A percentile compares a stretch with the other conserved stretches of the same genome.
Evolutionary conservation across 2,113 vertebrate species (phyloP).

Genomic region (Pseudolaguvia tuberculata): DNA sequence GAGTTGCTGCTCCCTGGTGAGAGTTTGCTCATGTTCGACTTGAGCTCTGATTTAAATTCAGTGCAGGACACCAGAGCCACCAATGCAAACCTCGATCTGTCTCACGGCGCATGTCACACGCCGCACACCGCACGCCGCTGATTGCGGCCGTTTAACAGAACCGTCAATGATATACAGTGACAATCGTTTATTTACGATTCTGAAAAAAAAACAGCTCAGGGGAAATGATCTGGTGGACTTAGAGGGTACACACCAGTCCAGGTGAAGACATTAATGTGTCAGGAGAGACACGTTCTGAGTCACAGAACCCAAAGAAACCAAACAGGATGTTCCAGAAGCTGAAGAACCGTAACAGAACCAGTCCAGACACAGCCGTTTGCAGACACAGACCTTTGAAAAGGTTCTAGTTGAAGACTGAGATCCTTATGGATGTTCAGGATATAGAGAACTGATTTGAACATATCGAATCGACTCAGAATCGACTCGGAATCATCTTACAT

Average conservation of each 20-base stretch:
- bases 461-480: neutral
- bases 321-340: neutral
- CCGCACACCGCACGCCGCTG: slow-evolving; percentile 25
- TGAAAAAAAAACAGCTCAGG: neutral
- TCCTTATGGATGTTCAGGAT: neutral
- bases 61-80: slow-evolving; percentile 16
- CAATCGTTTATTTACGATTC: slow-evolving; percentile 30
- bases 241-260: neutral
- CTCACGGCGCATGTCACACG: slow-evolving; percentile 31
- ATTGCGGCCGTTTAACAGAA: slow-evolving; percentile 38
- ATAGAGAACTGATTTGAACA: neutral
- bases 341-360: too few relatives aligned
- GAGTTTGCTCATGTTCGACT: slow-evolving; percentile 18
- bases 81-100: slow-evolving; percentile 39
- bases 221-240: slow-evolving; percentile 1
- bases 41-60: slow-evolving; percentile 35
- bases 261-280: neutral
- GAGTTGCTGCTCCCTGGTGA: slow-evolving; percentile 10
- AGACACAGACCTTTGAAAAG: neutral
- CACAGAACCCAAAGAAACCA: neutral
- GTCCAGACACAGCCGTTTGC: neutral
- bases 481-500: neutral
- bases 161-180: slow-evolving; percentile 22
- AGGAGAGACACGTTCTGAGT: neutral
- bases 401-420: neutral